Percentiles rank a stretch among this genome's conserved stretches.
phyloP scores from a whole-genome alignment of 2,113 vertebrate species.

The Pollimyrus isidori region DNA sequence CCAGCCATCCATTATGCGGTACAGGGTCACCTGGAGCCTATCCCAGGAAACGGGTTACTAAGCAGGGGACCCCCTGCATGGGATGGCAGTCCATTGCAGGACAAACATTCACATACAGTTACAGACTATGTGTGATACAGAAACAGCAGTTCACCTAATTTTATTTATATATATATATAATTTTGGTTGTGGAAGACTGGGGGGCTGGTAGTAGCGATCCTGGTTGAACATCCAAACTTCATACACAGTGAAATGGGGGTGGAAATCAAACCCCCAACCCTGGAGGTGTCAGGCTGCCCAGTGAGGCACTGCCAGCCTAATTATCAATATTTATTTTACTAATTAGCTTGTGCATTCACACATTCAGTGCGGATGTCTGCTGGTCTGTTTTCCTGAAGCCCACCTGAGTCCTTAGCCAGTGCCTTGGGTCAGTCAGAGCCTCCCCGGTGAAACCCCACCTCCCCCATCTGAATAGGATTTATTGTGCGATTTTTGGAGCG shows the following conservation, averaged over 20 bases:
- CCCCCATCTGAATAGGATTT: not conserved
- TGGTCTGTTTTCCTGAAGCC: not conserved
- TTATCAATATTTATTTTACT: not conserved
- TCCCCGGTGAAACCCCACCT: not conserved
- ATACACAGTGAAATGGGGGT: not conserved
- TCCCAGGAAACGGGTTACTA: not conserved
- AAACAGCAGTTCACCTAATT: not conserved
- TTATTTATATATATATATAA: not conserved
- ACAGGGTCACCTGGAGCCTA: not conserved
- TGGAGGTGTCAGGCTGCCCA: not conserved
- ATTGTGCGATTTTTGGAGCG: not conserved
- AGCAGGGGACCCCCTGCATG: not conserved
- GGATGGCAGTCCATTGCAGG: not conserved
- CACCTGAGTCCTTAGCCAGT: not conserved
- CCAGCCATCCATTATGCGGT: not conserved
- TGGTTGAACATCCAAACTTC: not conserved
- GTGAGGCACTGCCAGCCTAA: not conserved
- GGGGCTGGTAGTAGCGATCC: not conserved
- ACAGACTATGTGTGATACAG: not conserved
- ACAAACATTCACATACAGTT: not conserved
- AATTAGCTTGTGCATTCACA: conserved; percentile 2
- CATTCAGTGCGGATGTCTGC: not conserved
- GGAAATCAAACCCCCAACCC: not conserved
- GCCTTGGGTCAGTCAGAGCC: not conserved
- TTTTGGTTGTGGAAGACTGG: not conserved